These are phyloP conservation scores for Halcyon smyrnensis DNA, from an alignment of 2,797 vertebrate genomes.

Conservation along the genomic window DNA sequence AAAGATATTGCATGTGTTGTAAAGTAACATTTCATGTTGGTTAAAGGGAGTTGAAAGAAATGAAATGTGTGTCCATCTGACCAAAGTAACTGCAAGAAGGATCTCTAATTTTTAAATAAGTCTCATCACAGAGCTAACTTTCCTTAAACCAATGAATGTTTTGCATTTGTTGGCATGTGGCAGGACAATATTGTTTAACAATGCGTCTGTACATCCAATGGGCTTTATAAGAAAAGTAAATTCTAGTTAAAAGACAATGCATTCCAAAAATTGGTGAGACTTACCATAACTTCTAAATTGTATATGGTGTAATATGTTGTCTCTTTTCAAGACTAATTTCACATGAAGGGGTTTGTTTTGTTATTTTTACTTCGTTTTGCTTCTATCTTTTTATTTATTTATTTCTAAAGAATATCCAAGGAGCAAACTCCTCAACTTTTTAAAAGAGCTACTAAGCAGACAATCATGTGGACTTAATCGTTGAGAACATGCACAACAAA, in stretches of 20 bases:
- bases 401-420: neutral
- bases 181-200: neutral
- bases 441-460: neutral
- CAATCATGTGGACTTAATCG: neutral
- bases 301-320: neutral
- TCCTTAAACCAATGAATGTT: neutral
- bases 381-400: neutral
- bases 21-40: neutral
- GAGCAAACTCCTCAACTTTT: neutral
- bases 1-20: rapidly evolving
- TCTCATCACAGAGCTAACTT: neutral
- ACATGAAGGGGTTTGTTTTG: neutral
- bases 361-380: neutral
- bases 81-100: neutral
- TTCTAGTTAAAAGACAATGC: neutral
- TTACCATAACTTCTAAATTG: neutral
- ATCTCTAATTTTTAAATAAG: neutral
- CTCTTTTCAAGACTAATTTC: neutral
- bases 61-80: neutral
- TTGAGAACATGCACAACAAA: neutral
- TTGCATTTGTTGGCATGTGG: rapidly evolving
- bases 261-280: neutral
- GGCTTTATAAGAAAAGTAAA: neutral
- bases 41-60: neutral
- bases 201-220: neutral